Evolutionary conservation across 1,140 invertebrate genomes (phyloP), one percentile per base, ranked within the genome.

Genomic region (Chlorops oryzae): DNA sequence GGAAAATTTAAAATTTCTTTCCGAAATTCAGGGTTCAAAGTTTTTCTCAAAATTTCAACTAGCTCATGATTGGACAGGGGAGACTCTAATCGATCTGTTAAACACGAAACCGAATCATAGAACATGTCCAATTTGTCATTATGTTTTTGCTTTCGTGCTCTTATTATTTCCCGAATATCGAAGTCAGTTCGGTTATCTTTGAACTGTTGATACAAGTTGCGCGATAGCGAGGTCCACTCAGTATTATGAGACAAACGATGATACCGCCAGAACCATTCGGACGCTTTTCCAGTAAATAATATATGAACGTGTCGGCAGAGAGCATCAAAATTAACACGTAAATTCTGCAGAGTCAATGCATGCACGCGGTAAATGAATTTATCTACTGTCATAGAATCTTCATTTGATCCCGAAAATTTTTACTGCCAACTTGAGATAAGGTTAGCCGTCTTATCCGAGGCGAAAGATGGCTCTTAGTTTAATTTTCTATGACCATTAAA

Each of bases 191-290:
- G 22, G 20, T n/a, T 27, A 27, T 43, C 41, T 10, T 23, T 24
- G 15, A 27, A 43, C 20, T 43, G 20, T 3, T 23, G 32, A 12
- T 17, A 17, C 17, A 43, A 9, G 32, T 23, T 27, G n/a, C 17
- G 9, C 9, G 24, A 43, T 6, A 43, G 32, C 3, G 22, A 7
- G 17, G 25, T 5, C 23, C 41, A 43, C 13, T 27, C 4, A 1
- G 32, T 43, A 1, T 13, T 13, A 1, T n/a, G 23, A 2, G 20
- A n/a, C 17, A 17, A 13, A 27, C 32, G 25, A 15, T 24, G 13
- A n/a, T 27, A 43, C 15, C 41, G n/a, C 41, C 41, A 43, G 5
- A 27, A 20, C 41, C 41, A 43, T 2, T 43, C 41, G 10, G 17
- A 27, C 7, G 41, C 41, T 10, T 24, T 23, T 28, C 41, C 41